phyloP scores from a whole-genome alignment of 2,888 invertebrate species.

The Drosophila ezoana region DNA sequence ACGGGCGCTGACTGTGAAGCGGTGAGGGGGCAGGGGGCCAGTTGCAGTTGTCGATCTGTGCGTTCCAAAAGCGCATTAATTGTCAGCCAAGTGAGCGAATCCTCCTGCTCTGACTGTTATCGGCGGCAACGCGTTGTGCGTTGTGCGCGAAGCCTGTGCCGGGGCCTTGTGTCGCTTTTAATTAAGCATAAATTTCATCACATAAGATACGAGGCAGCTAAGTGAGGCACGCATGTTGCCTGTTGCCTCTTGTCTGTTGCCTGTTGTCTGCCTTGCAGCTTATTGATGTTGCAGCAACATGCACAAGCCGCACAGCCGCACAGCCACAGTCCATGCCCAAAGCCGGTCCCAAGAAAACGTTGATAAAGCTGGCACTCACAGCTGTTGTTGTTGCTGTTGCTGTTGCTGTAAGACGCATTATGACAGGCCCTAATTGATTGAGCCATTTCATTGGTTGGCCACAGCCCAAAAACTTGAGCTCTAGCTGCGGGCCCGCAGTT shows the following conservation, averaged over 20 bases:
- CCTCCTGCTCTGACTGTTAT: slow-evolving; percentile 41
- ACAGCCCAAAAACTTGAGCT: slow-evolving; percentile 59
- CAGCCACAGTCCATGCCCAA: not conserved
- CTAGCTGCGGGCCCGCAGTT: slow-evolving; percentile 22
- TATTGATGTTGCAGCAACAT: slow-evolving; percentile 77
- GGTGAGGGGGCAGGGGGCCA: not conserved
- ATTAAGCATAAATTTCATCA: slow-evolving; percentile 84
- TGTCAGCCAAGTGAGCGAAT: slow-evolving; percentile 59
- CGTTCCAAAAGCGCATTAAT: slow-evolving; percentile 81
- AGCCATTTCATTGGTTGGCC: slow-evolving; percentile 71
- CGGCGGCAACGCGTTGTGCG: slow-evolving; percentile 32
- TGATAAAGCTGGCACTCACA: slow-evolving; percentile 31
- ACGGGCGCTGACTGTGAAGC: no score
- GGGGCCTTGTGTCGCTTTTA: slow-evolving; percentile 80
- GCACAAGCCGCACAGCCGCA: slow-evolving; percentile 40
- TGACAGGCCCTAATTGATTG: slow-evolving; percentile 75
- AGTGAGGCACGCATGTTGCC: slow-evolving; percentile 67
- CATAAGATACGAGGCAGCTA: slow-evolving; percentile 75
- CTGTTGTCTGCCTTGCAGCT: slow-evolving; percentile 35
- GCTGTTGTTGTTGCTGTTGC: slow-evolving; percentile 14
- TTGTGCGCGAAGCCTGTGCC: slow-evolving; percentile 5
- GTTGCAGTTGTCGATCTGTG: slow-evolving; percentile 66
- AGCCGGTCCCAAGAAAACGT: slow-evolving; percentile 13
- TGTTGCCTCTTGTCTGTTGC: not conserved
- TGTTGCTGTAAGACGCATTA: slow-evolving; percentile 45